Conservation (phyloP, 35 echinoderm and acorn worm species). For the Lytechinus variegatus region DNA sequence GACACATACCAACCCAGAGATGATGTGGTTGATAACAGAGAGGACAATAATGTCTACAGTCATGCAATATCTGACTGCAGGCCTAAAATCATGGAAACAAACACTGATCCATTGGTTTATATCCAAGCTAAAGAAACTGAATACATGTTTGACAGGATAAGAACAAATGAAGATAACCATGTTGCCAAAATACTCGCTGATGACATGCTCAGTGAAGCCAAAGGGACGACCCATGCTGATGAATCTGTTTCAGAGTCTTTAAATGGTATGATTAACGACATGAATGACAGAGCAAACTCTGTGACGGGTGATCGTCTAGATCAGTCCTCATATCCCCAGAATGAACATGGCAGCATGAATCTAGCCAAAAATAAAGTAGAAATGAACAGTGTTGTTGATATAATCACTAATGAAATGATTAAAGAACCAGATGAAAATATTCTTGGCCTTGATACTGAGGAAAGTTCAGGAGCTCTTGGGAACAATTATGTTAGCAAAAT, state of each 20-base stretch:
- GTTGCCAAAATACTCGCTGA: neutral
- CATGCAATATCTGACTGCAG: neutral
- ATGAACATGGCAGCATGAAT: neutral
- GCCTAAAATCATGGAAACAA: neutral
- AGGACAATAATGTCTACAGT: neutral
- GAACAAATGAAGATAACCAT: neutral
- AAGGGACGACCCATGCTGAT: neutral
- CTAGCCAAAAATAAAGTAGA: neutral
- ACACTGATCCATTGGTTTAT: neutral
- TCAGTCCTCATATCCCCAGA: neutral
- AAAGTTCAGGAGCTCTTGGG: neutral
- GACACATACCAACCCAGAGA: neutral
- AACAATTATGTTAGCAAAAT: neutral
- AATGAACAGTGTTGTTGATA: neutral
- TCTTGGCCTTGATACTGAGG: neutral
- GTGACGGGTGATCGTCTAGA: neutral
- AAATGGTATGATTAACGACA: neutral
- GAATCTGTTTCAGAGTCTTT: neutral
- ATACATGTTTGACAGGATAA: neutral
- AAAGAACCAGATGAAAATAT: neutral
- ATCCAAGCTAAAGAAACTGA: neutral
- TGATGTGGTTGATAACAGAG: neutral
- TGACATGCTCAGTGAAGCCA: neutral
- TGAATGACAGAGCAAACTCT: neutral
- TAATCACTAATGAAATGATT: conserved; percentile 6